phyloP scores from a whole-genome alignment of 2,888 invertebrate species.

The Cryptus viduatorius region DNA sequence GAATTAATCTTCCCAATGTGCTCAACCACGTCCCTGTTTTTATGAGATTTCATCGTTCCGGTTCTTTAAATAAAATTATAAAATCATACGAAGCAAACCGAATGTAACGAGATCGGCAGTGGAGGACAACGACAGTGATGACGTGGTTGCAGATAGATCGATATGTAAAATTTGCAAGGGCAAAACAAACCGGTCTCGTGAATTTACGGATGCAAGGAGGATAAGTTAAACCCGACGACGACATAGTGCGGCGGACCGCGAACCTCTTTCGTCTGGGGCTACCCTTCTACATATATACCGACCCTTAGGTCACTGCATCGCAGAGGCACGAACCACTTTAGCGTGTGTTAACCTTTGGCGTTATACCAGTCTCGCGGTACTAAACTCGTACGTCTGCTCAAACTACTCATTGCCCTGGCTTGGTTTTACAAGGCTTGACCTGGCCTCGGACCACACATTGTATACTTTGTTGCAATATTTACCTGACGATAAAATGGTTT shows the following conservation, averaged over 20 bases:
- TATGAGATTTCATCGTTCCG: not conserved
- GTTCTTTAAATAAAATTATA: not conserved
- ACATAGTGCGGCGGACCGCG: constrained; percentile 11
- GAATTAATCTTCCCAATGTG: too few relatives aligned
- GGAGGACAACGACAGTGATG: not conserved
- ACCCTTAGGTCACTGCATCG: constrained; percentile 32
- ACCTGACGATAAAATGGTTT: not conserved
- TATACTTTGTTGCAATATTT: not conserved
- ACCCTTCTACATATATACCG: constrained; percentile 5
- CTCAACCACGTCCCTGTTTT: too few relatives aligned
- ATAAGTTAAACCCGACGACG: constrained; percentile 11
- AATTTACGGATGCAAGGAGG: not conserved
- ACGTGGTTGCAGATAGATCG: constrained; percentile 19
- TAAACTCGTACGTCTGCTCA: constrained; percentile 1
- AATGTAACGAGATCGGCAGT: not conserved
- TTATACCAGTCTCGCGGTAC: constrained; percentile 50
- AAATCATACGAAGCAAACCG: not conserved
- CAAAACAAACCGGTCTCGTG: not conserved
- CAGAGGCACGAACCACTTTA: constrained; percentile 73
- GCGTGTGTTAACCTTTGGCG: constrained; percentile 73
- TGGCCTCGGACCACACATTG: constrained; percentile 14
- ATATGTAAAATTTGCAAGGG: constrained; percentile 39
- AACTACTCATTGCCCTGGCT: constrained; percentile 19
- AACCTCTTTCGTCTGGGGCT: constrained; percentile 27
- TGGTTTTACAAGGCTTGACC: constrained; percentile 47